Percentiles rank a stretch among this genome's conserved stretches.
Evolutionary conservation across 2,888 invertebrate species (phyloP).

Genomic region (Thelaira solivaga): DNA sequence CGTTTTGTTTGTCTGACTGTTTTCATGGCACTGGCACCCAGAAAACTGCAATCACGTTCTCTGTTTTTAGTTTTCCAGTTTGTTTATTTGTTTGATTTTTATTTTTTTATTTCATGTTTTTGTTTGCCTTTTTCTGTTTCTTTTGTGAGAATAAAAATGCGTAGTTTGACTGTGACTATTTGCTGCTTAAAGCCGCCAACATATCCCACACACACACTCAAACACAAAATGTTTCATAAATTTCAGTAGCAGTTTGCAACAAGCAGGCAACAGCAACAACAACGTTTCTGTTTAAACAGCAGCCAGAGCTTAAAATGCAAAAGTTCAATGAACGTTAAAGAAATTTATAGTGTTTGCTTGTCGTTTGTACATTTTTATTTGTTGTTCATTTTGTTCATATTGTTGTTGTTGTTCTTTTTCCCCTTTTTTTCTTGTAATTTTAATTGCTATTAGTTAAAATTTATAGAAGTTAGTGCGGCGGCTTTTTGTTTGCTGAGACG

Average conservation of each 20-base stretch:
- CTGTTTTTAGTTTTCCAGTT: conserved; percentile 31
- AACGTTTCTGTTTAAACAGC: conserved; percentile 33
- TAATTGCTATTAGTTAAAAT: conserved; percentile 53
- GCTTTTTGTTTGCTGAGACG: neutral
- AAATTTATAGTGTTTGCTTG: conserved; percentile 57
- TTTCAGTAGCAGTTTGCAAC: conserved; percentile 45
- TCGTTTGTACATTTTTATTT: conserved; percentile 32
- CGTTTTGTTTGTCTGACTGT: conserved; percentile 7
- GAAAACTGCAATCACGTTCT: conserved; percentile 62
- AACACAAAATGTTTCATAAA: neutral
- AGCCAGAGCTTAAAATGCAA: conserved; percentile 53
- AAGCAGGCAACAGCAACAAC: too few species aligned
- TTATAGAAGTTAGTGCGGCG: conserved; percentile 33
- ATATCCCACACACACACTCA: conserved; percentile 9
- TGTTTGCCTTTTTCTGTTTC: neutral
- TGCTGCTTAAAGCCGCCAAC: conserved; percentile 41
- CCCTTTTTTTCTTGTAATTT: conserved; percentile 33
- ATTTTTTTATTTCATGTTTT: neutral
- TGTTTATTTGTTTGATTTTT: too few species aligned
- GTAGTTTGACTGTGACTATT: conserved; percentile 34
- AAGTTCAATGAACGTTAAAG: conserved; percentile 62
- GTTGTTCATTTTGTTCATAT: conserved; percentile 12
- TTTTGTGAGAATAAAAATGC: conserved; percentile 40
- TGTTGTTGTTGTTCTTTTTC: conserved; percentile 9
- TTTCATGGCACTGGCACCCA: conserved; percentile 51